Evolutionary conservation across 2,113 vertebrate genomes (phyloP).

Genomic region (Ochotona curzoniae): DNA sequence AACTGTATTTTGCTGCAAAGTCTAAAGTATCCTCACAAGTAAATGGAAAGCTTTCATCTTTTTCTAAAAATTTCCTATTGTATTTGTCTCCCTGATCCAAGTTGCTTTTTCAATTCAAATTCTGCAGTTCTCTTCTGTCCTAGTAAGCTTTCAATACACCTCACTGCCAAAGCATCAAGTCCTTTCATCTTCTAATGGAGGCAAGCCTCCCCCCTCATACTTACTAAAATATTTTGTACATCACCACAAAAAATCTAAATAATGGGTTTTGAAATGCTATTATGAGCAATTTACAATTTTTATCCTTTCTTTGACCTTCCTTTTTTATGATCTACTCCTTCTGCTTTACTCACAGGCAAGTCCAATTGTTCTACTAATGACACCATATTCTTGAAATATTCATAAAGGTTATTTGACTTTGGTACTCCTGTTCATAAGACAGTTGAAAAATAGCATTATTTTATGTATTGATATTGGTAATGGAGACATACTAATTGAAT

Average conservation of each 20-base stretch:
- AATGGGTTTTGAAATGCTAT: conserved; percentile 9
- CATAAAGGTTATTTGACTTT: background rate
- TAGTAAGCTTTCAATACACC: background rate
- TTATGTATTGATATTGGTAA: background rate
- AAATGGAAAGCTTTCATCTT: background rate
- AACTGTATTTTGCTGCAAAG: conserved; percentile 25
- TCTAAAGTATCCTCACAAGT: conserved; percentile 31
- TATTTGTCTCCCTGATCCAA: background rate
- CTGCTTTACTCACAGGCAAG: background rate
- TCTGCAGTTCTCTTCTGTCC: background rate
- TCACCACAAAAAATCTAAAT: background rate
- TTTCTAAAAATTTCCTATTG: conserved; percentile 3
- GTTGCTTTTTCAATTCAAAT: background rate
- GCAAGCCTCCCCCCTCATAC: background rate
- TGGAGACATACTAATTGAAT: too few species aligned
- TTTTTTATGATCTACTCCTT: background rate
- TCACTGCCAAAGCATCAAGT: background rate
- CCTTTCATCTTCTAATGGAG: conserved; percentile 17
- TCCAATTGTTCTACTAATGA: background rate
- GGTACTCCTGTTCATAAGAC: background rate
- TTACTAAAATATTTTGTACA: background rate
- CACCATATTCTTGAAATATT: background rate
- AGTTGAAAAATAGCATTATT: background rate
- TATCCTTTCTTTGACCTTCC: background rate
- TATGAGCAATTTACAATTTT: background rate